Conservation (phyloP, 2,797 vertebrate species). For the Huso huso region DNA sequence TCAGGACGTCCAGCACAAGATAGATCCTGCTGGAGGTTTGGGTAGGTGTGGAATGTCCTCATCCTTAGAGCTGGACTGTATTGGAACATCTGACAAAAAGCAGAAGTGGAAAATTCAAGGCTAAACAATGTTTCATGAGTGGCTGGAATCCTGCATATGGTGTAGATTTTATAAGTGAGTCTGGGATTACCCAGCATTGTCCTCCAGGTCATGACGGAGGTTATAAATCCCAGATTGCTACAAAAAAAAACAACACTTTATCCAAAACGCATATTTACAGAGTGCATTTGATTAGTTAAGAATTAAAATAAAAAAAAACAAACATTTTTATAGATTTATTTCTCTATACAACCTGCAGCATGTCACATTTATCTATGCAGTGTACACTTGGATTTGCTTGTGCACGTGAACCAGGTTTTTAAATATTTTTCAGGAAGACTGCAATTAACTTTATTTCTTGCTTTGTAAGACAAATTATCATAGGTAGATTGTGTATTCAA, state of each 20-base stretch:
- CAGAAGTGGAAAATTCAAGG: not conserved
- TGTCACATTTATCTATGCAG: no score
- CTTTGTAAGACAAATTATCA: not conserved
- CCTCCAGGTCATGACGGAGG: constrained; percentile 20
- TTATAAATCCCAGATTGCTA: constrained; percentile 23
- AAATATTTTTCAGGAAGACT: no score
- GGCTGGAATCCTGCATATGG: not conserved
- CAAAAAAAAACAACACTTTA: constrained; percentile 20
- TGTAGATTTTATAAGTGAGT: not conserved
- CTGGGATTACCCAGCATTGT: constrained; percentile 8
- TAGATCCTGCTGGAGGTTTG: not conserved
- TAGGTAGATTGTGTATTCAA: not conserved
- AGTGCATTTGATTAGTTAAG: not conserved
- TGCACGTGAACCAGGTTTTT: no score
- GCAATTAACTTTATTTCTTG: no score
- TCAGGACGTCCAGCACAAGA: no score
- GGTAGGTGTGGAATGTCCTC: constrained; percentile 1
- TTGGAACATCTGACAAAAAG: not conserved
- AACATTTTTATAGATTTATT: no score
- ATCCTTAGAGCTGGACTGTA: not conserved
- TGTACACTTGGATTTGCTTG: not conserved
- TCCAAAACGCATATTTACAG: not conserved
- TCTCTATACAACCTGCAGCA: no score
- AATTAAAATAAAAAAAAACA: not conserved
- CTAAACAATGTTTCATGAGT: not conserved